Percentiles rank a stretch among this genome's conserved stretches.
Conservation (phyloP, 2,113 vertebrate genomes). For the Ardeotis arabs region DNA sequence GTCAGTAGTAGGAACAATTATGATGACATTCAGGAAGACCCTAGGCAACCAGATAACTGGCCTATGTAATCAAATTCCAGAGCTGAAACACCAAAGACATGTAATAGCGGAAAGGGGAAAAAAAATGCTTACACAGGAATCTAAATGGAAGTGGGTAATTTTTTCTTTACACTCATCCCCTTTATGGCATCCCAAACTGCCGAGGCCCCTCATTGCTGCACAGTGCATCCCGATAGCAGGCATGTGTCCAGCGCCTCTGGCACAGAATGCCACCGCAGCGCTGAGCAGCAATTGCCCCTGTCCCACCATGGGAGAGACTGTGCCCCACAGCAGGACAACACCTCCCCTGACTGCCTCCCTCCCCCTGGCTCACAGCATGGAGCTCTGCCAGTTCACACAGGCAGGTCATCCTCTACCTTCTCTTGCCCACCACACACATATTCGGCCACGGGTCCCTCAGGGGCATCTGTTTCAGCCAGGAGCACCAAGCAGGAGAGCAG, state of each 20-base stretch:
- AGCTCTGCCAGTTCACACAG: not conserved
- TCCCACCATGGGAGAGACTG: not conserved
- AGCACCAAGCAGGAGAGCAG: not conserved
- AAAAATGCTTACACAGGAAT: not conserved
- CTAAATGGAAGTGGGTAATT: not conserved
- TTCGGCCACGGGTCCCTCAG: not conserved
- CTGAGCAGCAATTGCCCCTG: not conserved
- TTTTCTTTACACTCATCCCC: not conserved
- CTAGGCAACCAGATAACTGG: not conserved
- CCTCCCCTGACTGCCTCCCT: not conserved
- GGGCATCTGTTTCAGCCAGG: not conserved
- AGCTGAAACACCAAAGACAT: not conserved
- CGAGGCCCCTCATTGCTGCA: not conserved
- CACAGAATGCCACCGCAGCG: fast-evolving
- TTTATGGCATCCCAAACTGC: too few relatives aligned
- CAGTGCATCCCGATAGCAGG: not conserved
- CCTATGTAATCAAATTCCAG: not conserved
- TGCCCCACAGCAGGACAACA: not conserved
- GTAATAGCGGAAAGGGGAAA: not conserved
- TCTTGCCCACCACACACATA: not conserved
- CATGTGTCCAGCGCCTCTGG: fast-evolving
- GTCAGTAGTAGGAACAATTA: not conserved
- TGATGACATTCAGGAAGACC: not conserved
- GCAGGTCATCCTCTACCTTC: not conserved
- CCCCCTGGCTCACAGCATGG: not conserved